Percentiles rank a stretch among this genome's conserved stretches.
These are phyloP conservation scores for Neomorphus geoffroyi DNA, from an alignment of 2,797 vertebrate species.

Conservation along the genomic window DNA sequence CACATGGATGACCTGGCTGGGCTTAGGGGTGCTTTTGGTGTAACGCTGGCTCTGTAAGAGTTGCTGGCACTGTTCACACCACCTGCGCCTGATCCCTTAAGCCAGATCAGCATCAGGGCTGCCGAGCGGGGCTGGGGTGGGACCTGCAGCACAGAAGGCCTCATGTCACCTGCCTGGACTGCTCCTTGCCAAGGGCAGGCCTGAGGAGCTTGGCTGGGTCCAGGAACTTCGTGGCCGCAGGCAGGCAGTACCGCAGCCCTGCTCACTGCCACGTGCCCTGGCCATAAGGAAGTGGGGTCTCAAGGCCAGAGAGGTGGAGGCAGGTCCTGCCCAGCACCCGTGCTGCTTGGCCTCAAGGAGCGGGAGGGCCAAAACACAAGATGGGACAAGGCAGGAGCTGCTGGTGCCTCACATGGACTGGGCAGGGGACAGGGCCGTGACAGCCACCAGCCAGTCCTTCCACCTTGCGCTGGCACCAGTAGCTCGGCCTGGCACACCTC, in stretches of 20 bases:
- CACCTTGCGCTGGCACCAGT: accelerated
- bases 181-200: not conserved
- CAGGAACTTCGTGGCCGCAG: accelerated
- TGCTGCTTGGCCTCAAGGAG: not conserved
- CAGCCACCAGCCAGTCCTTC: not conserved
- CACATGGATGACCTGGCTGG: accelerated
- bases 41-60: conserved; percentile 9
- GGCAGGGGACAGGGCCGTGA: not conserved
- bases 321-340: not conserved
- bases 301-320: not conserved
- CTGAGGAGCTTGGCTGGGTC: accelerated
- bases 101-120: conserved; percentile 40
- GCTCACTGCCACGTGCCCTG: accelerated
- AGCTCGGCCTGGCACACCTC: not conserved
- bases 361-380: accelerated
- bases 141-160: not conserved
- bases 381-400: not conserved
- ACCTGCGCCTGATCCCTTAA: conserved; percentile 44
- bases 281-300: not conserved
- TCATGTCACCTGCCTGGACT: not conserved
- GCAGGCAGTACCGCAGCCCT: accelerated
- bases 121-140: not conserved
- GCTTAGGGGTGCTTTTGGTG: conserved; percentile 10
- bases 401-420: not conserved
- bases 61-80: not conserved